These are phyloP conservation scores for Drosophila pseudotalamancana DNA, from an alignment of 2,888 invertebrate species.

Conservation along the genomic window DNA sequence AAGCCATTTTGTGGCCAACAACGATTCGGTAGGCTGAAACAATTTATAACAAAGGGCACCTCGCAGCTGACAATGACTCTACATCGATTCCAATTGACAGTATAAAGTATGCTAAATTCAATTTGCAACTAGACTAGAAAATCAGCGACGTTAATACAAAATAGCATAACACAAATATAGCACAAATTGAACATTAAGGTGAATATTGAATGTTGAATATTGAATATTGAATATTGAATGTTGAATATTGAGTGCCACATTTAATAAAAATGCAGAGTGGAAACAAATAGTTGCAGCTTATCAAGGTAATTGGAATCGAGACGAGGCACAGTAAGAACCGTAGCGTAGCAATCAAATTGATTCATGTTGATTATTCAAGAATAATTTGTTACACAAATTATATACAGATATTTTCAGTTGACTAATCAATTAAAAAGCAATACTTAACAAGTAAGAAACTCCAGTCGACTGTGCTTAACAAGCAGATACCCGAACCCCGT, in stretches of 20 bases:
- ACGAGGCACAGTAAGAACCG: too few species aligned
- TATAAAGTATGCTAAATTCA: slow-evolving; percentile 39
- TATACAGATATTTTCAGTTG: too few species aligned
- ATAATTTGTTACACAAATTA: background rate
- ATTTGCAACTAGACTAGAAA: slow-evolving; percentile 36
- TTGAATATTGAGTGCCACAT: slow-evolving; percentile 35
- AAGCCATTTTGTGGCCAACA: slow-evolving; percentile 22
- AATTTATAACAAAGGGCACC: slow-evolving; percentile 10
- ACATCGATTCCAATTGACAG: slow-evolving; percentile 22
- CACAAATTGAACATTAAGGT: background rate
- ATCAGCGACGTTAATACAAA: slow-evolving; percentile 33
- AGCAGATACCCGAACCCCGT: too few species aligned
- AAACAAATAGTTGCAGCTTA: too few species aligned
- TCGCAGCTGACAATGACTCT: background rate
- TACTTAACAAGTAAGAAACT: too few species aligned
- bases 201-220: background rate
- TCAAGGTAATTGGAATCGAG: too few species aligned
- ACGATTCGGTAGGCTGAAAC: background rate
- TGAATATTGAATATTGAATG: too few species aligned
- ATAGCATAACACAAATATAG: slow-evolving; percentile 7
- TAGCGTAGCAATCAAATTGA: too few species aligned
- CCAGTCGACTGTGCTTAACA: too few species aligned
- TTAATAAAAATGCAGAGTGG: slow-evolving; percentile 21
- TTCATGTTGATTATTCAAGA: background rate
- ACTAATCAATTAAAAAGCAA: too few species aligned